Evolutionary conservation across 2,113 vertebrate genomes (phyloP), one percentile per base, ranked within the genome.

Genomic region (Azemiops feae): DNA sequence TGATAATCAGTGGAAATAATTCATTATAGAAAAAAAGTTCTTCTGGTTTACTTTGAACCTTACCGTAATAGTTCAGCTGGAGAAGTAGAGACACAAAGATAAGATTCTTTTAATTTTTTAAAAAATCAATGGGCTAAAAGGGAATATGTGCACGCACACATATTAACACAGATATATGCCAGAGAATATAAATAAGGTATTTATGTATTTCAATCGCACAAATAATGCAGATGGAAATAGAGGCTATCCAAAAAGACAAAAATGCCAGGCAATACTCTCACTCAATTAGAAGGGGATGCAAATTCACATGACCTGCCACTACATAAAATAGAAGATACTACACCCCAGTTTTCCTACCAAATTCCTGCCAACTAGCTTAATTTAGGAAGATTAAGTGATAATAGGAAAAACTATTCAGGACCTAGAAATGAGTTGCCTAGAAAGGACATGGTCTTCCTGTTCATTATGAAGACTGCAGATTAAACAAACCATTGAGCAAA

Each of bases 321-420:
- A n/a, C 7, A 39, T 52, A 93, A 92, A 34, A 88, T 91, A 95
- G 92, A 94, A 74, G 86, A 91, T 52, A 90, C 93, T 91, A 92
- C 39, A 90, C 90, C 92, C 23, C 60, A 87, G 88, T 92, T 90
- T 90, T 1, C 5, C 93, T 4, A 69, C 74, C 11, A 0, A 89
- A 92, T 85, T 95, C 1, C 91, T 93, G 93, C 91, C 85, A 11
- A 43, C 34, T 23, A 25, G 55, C 69, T 8, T 30, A 58, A 74
- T 60, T 81, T 45, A 57, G 45, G n/a, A 85, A 91, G 89, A 92
- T 92, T 91, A 86, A 93, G 85, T 47, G 81, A 92, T 74, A 85
- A 54, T 0, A 0, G 53, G 81, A 91, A 89, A 95, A 89, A 89
- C 89, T 87, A 58, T 54, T 89, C 85, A 88, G 91, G 47, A 55